Evolutionary conservation across 2,888 invertebrate species (phyloP), one percentile per base, ranked within the genome.

Genomic region (Lepidocyrtinus sp.): DNA sequence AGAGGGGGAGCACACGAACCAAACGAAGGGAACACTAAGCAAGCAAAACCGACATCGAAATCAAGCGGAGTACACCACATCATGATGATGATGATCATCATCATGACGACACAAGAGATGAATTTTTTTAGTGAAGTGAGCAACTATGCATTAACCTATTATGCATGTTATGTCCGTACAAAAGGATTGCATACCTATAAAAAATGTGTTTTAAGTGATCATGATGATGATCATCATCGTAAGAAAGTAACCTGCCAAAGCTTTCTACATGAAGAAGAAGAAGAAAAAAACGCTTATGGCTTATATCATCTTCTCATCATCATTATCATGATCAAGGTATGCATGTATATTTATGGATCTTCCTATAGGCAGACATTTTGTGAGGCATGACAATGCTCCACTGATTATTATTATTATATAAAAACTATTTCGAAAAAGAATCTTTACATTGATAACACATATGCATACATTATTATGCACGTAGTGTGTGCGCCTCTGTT

Each of bases 1-100:
- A 73, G 74, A 74, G 78, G 78, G 77, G 78, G 78, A 78, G 78
- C 73, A 78, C 65, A 70, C 64, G 65, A 68, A 76, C 50, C n/a
- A 50, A 50, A 50, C 50, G 50, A 50, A 50, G 50, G 50, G 50
- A 50, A 17, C 50, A 50, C n/a, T n/a, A 12, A 67, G 78, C 67
- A 62, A 64, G 74, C 69, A 80, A 80, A 74, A 69, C 80, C 80
- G 80, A 80, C 80, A 59, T 75, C 73, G 75, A 80, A 80, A 71
- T 80, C 73, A 80, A 80, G 80, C 80, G 75, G 80, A 70, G 71
- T 68, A 74, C 65, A 73, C 68, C 62, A 73, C 79, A 79, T 50
- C 79, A 79, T 68, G 50, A 78, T 55, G 5, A 50, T 50, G 5
- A 50, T 12, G 5, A 50, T 50, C 5, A 50, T 50, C 50, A 50